Evolutionary conservation across 2,888 invertebrate species (phyloP).

Genomic region (Tubiluchus corallicola): DNA sequence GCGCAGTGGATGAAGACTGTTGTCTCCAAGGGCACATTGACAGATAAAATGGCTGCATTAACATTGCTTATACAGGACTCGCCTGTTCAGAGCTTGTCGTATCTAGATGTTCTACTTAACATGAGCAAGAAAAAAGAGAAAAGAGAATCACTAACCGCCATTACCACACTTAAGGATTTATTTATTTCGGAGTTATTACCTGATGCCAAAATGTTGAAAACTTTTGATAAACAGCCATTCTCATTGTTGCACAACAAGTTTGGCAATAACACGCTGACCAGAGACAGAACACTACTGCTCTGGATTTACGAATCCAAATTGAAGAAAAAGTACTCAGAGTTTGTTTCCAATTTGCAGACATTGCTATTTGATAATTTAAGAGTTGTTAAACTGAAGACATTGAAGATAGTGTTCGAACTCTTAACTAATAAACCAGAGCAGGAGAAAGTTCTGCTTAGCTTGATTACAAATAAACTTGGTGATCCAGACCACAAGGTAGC

Average conservation of each 20-base stretch:
- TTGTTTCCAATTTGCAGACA: conserved; percentile 33
- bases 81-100: conserved; percentile 54
- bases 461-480: conserved; percentile 82
- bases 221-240: conserved; percentile 45
- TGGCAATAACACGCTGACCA: conserved; percentile 22
- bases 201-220: conserved; percentile 40
- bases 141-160: conserved; percentile 36
- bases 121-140: conserved; percentile 59
- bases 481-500: conserved; percentile 76
- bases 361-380: conserved; percentile 3
- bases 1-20: conserved; percentile 52
- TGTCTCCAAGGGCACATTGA: conserved; percentile 55
- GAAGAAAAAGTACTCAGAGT: conserved; percentile 50
- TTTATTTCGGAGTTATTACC: conserved; percentile 42
- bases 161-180: conserved; percentile 59
- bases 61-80: conserved; percentile 61
- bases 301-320: conserved; percentile 84
- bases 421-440: conserved; percentile 60
- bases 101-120: conserved; percentile 47
- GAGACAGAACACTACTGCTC: conserved; percentile 26
- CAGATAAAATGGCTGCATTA: conserved; percentile 68
- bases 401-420: conserved; percentile 46
- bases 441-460: conserved; percentile 69
- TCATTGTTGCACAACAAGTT: conserved; percentile 31
- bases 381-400: conserved; percentile 57